Conservation (phyloP, 2,888 invertebrate species). For the Metellina segmentata region DNA sequence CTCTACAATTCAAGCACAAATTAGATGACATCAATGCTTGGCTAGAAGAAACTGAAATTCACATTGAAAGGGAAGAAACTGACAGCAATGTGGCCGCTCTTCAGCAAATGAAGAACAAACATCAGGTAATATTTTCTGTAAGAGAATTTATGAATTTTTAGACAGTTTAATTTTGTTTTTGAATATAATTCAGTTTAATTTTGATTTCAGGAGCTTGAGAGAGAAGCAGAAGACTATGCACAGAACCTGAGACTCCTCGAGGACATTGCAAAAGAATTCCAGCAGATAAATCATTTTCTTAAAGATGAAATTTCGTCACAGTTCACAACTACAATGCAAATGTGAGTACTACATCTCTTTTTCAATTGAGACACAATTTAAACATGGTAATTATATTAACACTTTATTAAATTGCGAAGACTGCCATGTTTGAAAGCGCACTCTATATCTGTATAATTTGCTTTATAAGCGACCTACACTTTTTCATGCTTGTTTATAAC, state of each 20-base stretch:
- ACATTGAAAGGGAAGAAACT: slow-evolving; percentile 87
- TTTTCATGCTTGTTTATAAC: not conserved
- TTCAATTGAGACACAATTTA: no score
- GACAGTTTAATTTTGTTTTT: not conserved
- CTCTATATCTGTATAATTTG: no score
- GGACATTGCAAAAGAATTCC: slow-evolving; percentile 88
- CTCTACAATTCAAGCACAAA: slow-evolving; percentile 91
- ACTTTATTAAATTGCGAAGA: not conserved
- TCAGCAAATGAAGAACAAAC: slow-evolving; percentile 86
- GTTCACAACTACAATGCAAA: slow-evolving; percentile 18
- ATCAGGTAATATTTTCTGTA: slow-evolving; percentile 80
- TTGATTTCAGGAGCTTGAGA: slow-evolving; percentile 85
- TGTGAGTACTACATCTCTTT: not conserved
- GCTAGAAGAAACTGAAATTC: slow-evolving; percentile 94
- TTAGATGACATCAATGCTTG: slow-evolving; percentile 95
- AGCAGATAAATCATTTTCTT: slow-evolving; percentile 91
- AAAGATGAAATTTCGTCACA: slow-evolving; percentile 86
- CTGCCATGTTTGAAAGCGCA: no score
- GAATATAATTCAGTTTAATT: not conserved
- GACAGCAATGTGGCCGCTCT: slow-evolving; percentile 94
- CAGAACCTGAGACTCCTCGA: slow-evolving; percentile 87
- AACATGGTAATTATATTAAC: not conserved
- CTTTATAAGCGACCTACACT: no score
- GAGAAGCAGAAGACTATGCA: slow-evolving; percentile 90
- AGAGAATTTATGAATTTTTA: not conserved